Conservation (phyloP, 2,888 invertebrate species). For the Sceliomorpha sp. region DNA sequence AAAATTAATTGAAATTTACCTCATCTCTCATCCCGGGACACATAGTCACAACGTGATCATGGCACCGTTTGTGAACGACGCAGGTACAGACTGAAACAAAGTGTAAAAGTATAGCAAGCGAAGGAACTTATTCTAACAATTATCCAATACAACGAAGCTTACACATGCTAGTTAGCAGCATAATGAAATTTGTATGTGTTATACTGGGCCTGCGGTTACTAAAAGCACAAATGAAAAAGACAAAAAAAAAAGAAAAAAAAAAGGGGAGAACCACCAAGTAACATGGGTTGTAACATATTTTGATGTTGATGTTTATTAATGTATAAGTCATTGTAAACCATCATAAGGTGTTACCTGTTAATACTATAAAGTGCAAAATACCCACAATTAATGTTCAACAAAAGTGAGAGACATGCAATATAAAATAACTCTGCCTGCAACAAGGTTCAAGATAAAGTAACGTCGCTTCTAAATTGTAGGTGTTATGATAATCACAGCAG, state of each 20-base stretch:
- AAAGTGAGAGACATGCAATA: not conserved
- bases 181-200: not conserved
- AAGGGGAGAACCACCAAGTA: too few relatives aligned
- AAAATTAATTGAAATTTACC: constrained; percentile 78
- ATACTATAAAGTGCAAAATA: not conserved
- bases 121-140: constrained; percentile 12
- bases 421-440: not conserved
- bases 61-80: constrained; percentile 99
- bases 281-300: too few relatives aligned
- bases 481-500: not conserved
- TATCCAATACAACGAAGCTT: constrained; percentile 30
- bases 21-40: constrained; percentile 98
- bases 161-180: constrained; percentile 41
- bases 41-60: constrained; percentile 97
- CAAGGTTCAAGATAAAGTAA: not conserved
- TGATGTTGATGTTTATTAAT: not conserved
- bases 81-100: constrained; percentile 94
- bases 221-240: constrained; percentile 6
- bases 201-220: not conserved
- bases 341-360: too few relatives aligned
- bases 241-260: too few relatives aligned
- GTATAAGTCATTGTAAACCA: not conserved
- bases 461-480: not conserved
- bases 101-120: constrained; percentile 9
- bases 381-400: constrained; percentile 1